Percentiles rank a stretch among this genome's conserved stretches.
phyloP scores from a whole-genome alignment of 2,888 invertebrate species.

The Ceramica pisi region DNA sequence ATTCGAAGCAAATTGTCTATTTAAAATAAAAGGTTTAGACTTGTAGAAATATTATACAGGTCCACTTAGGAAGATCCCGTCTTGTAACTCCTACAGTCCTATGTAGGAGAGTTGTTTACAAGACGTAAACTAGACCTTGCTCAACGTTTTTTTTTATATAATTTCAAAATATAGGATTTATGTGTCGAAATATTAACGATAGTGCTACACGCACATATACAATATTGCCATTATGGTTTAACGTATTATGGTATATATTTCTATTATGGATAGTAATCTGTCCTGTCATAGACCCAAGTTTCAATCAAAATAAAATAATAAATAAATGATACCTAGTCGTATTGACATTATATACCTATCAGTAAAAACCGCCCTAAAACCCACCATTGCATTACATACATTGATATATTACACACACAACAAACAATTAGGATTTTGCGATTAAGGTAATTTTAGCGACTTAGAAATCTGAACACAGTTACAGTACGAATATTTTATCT shows the following conservation, averaged over 20 bases:
- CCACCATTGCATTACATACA: background rate
- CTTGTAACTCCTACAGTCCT: no score
- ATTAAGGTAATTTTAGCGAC: background rate
- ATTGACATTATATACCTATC: background rate
- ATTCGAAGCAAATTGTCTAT: background rate
- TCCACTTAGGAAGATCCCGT: no score
- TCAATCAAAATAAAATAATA: no score
- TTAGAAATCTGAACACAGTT: no score
- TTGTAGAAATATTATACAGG: background rate
- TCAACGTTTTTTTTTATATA: background rate
- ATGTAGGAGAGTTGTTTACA: no score
- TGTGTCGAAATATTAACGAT: background rate
- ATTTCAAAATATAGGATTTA: background rate
- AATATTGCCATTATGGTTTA: no score
- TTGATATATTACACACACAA: background rate
- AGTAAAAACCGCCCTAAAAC: background rate
- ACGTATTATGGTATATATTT: no score
- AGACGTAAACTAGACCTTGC: no score
- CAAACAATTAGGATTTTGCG: background rate
- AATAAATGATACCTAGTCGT: background rate
- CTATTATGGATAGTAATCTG: no score
- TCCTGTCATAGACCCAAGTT: no score
- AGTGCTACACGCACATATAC: no score
- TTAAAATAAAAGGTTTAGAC: background rate
- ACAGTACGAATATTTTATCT: no score